These are phyloP conservation scores for Eupithecia exiguata DNA, from an alignment of 2,888 invertebrate species.

Conservation along the genomic window DNA sequence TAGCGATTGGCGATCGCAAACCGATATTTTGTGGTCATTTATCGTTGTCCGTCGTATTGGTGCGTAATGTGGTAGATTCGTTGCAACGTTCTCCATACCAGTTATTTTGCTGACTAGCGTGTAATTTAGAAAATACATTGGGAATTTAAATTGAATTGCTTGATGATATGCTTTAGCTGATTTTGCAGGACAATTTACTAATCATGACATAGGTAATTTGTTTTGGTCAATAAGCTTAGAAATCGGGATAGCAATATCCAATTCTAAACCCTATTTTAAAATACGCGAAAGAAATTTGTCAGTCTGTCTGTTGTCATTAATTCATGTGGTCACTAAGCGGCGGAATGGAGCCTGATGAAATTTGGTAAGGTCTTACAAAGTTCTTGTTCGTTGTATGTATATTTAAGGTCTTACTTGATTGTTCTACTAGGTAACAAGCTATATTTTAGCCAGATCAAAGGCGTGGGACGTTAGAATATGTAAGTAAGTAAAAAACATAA, in stretches of 20 bases:
- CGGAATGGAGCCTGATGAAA: not conserved
- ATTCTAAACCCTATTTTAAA: not conserved
- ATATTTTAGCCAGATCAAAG: not conserved
- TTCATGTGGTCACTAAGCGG: not conserved
- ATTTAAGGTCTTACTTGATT: not conserved
- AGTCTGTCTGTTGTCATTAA: not conserved
- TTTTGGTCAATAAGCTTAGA: not conserved
- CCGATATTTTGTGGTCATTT: constrained; percentile 68
- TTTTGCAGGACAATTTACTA: constrained; percentile 14
- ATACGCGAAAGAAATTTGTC: not conserved
- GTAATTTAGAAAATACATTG: constrained; percentile 10
- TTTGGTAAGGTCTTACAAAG: not conserved
- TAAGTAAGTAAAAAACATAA: not conserved
- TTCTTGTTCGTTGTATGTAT: not conserved
- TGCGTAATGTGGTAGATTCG: constrained; percentile 49
- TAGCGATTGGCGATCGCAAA: constrained; percentile 55
- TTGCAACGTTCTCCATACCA: constrained; percentile 44
- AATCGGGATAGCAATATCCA: not conserved
- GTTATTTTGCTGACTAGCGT: constrained; percentile 4
- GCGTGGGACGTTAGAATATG: not conserved
- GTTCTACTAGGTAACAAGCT: not conserved
- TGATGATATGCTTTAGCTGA: constrained; percentile 18
- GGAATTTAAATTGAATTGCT: constrained; percentile 8
- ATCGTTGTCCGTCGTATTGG: constrained; percentile 49
- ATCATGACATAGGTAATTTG: not conserved